A percentile compares a stretch with the other conserved stretches of the same genome.
phyloP scores from a whole-genome alignment of 1,140 invertebrate genomes.

The Coelopa frigida region DNA sequence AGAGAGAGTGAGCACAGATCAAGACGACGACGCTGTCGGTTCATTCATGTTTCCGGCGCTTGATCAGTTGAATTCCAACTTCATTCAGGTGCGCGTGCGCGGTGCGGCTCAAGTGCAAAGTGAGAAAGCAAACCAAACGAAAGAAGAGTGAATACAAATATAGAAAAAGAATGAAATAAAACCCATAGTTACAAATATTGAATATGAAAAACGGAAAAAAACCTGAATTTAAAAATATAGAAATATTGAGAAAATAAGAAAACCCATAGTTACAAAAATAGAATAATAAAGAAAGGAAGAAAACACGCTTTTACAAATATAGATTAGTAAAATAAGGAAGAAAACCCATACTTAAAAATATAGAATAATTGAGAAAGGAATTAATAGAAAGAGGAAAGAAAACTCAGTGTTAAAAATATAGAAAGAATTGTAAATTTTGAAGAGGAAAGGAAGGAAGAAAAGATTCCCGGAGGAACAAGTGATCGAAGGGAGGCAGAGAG shows the following conservation, averaged over 20 bases:
- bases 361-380: not conserved
- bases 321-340: too few relatives aligned
- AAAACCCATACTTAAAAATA: conserved; percentile 1
- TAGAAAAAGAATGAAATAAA: too few relatives aligned
- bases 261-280: conserved; percentile 2
- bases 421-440: not conserved
- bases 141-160: not conserved
- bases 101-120: not conserved
- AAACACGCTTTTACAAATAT: too few relatives aligned
- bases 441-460: conserved; percentile 2
- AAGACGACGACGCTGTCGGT: conserved; percentile 5
- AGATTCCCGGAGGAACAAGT: conserved; percentile 8
- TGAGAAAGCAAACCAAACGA: not conserved
- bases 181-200: not conserved
- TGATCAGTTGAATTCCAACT: conserved; percentile 12
- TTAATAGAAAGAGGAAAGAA: not conserved
- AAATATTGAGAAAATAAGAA: conserved; percentile 4
- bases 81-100: conserved; percentile 17
- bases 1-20: too few relatives aligned
- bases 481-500: too few relatives aligned
- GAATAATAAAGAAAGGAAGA: conserved; percentile 1
- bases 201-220: not conserved
- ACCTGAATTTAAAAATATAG: not conserved
- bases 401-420: not conserved
- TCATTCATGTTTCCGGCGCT: conserved; percentile 1